phyloP scores from a whole-genome alignment of 2,888 invertebrate species.

The Nyleta sp. region DNA sequence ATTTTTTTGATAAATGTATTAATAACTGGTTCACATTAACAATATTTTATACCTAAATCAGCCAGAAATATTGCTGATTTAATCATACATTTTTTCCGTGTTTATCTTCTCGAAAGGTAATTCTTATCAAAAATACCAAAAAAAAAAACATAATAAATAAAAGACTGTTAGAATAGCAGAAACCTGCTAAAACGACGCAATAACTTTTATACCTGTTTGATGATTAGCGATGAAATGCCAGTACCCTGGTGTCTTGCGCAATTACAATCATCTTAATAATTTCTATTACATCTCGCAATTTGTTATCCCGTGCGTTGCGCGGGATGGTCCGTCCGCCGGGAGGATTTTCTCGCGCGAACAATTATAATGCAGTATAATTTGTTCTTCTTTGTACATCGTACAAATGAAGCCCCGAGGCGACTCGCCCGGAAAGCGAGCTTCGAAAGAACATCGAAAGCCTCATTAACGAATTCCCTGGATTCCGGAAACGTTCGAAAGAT shows the following conservation, averaged over 20 bases:
- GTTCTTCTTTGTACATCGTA: constrained; percentile 57
- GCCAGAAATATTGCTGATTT: too few relatives aligned
- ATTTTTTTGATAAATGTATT: too few relatives aligned
- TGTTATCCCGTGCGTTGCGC: constrained; percentile 28
- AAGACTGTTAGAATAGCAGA: too few relatives aligned
- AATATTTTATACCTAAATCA: too few relatives aligned
- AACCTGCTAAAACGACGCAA: too few relatives aligned
- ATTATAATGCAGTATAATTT: constrained; percentile 62
- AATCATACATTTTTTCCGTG: too few relatives aligned
- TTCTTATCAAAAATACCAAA: too few relatives aligned
- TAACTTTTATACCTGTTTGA: too few relatives aligned
- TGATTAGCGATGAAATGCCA: too few relatives aligned
- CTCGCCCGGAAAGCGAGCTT: constrained; percentile 46
- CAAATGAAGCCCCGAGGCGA: constrained; percentile 58
- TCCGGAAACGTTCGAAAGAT: constrained; percentile 62
- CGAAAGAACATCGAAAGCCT: constrained; percentile 67
- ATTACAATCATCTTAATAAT: constrained; percentile 47
- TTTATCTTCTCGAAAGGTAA: too few relatives aligned
- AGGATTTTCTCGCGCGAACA: constrained; percentile 56
- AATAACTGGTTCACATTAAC: too few relatives aligned
- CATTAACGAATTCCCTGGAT: constrained; percentile 66
- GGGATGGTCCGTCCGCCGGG: constrained; percentile 17
- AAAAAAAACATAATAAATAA: too few relatives aligned
- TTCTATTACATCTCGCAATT: constrained; percentile 46
- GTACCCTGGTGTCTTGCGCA: constrained; percentile 6